These are phyloP conservation scores for Drosophila suzukii DNA, from an alignment of 1,140 invertebrate genomes.

Conservation along the genomic window DNA sequence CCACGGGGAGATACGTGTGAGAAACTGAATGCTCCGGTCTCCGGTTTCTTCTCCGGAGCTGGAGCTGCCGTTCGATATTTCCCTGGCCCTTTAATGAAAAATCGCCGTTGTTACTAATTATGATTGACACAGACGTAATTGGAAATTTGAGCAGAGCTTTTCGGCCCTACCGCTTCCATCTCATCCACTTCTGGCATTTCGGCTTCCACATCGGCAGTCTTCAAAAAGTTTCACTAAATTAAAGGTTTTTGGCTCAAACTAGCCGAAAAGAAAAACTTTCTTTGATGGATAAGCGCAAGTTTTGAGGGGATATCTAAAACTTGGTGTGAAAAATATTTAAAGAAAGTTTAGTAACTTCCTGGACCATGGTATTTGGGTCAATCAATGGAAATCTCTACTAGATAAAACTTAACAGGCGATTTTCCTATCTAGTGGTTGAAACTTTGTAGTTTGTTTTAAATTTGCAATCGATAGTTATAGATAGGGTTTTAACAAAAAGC, in stretches of 20 bases:
- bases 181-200: conserved; percentile 21
- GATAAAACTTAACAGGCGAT: neutral
- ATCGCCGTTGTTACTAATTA: conserved; percentile 84
- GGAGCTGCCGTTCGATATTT: conserved; percentile 45
- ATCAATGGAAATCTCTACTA: neutral
- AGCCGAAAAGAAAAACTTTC: conserved; percentile 66
- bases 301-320: conserved; percentile 26
- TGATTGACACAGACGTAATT: conserved; percentile 84
- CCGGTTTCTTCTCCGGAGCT: conserved; percentile 7
- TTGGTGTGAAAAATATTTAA: conserved; percentile 66
- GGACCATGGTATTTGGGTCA: conserved; percentile 19
- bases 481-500: too few species aligned
- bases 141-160: conserved; percentile 81
- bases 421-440: too few species aligned
- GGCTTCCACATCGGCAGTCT: conserved; percentile 60
- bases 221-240: conserved; percentile 82
- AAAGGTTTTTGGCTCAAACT: conserved; percentile 75
- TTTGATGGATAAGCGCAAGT: conserved; percentile 77
- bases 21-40: conserved; percentile 63
- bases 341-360: conserved; percentile 60
- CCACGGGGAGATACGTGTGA: conserved; percentile 66
- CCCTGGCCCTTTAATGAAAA: conserved; percentile 76
- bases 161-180: conserved; percentile 50
- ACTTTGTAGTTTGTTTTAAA: too few species aligned
- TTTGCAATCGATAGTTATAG: too few species aligned